A percentile compares a stretch with the other conserved stretches of the same genome.
Evolutionary conservation across 2,888 invertebrate species (phyloP).

Genomic region (Dolichomitus sp.): DNA sequence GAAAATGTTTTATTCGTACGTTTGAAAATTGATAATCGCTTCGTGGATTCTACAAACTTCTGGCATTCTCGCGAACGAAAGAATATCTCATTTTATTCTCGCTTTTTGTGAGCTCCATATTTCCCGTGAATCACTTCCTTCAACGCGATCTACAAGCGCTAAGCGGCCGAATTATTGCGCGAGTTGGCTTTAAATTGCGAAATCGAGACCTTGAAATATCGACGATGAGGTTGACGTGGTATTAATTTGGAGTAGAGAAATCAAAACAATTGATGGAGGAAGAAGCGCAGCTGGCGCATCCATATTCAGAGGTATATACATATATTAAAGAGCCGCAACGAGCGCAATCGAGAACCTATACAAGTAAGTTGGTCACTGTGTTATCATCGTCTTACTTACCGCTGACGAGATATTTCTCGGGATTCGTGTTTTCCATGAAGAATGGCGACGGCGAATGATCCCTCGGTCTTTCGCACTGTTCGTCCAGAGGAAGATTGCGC

Average conservation of each 20-base stretch:
- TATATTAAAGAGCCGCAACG: not conserved
- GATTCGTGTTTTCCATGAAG: constrained; percentile 89
- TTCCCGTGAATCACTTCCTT: not conserved
- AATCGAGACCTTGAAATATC: constrained; percentile 42
- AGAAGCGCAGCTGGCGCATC: constrained; percentile 14
- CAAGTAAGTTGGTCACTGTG: constrained; percentile 46
- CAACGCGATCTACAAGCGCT: not conserved
- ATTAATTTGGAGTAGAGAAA: constrained; percentile 40
- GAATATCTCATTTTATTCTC: constrained; percentile 71
- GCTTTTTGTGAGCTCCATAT: constrained; percentile 62
- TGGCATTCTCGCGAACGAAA: constrained; percentile 72
- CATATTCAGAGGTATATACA: constrained; percentile 33
- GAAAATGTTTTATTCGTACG: not conserved
- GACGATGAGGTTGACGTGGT: constrained; percentile 32
- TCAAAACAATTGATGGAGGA: constrained; percentile 33
- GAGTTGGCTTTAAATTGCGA: not conserved
- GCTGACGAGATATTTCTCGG: constrained; percentile 89
- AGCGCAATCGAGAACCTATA: constrained; percentile 39
- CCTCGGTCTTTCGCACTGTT: constrained; percentile 88
- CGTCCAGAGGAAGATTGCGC: constrained; percentile 88
- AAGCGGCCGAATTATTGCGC: constrained; percentile 22
- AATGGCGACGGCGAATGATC: constrained; percentile 89
- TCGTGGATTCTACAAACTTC: constrained; percentile 68
- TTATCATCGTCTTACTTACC: constrained; percentile 85
- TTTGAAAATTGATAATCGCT: not conserved